These are phyloP conservation scores for Epicampocera succincta DNA, from an alignment of 2,888 invertebrate species.

Conservation along the genomic window DNA sequence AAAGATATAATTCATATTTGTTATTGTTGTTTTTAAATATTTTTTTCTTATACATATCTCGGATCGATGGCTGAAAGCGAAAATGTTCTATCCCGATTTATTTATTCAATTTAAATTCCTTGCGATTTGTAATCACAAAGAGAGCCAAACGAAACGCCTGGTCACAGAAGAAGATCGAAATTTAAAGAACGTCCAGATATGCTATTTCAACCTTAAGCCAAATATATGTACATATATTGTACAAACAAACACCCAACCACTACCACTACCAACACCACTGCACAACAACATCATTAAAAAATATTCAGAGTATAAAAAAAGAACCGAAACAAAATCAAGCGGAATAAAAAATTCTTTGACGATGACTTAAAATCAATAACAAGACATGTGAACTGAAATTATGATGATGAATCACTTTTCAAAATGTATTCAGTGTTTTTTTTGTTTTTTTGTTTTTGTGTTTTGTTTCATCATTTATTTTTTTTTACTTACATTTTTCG, in stretches of 20 bases:
- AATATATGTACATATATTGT: no score
- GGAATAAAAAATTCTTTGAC: constrained; percentile 46
- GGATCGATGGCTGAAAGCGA: no score
- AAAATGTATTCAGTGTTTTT: constrained; percentile 30
- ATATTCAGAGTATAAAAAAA: constrained; percentile 14
- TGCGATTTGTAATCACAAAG: no score
- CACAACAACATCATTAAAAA: constrained; percentile 10
- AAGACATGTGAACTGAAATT: constrained; percentile 67
- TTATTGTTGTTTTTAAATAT: constrained; percentile 10
- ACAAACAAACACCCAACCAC: no score
- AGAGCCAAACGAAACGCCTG: no score
- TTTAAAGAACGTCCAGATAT: no score
- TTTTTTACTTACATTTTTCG: constrained; percentile 6
- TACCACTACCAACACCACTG: constrained; percentile 10
- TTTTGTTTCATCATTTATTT: constrained; percentile 6
- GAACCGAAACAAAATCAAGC: constrained; percentile 14
- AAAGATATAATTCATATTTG: constrained; percentile 48
- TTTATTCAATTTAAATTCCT: no score
- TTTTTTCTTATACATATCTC: no score
- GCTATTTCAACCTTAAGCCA: no score
- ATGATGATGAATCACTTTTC: constrained; percentile 69
- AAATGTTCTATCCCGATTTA: no score
- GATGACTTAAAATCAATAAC: constrained; percentile 68
- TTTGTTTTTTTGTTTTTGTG: constrained; percentile 10
- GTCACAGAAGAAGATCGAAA: no score